Percentiles rank a stretch among this genome's conserved stretches.
These are phyloP conservation scores for Drosophila pachea DNA, from an alignment of 1,140 invertebrate genomes.

Conservation along the genomic window DNA sequence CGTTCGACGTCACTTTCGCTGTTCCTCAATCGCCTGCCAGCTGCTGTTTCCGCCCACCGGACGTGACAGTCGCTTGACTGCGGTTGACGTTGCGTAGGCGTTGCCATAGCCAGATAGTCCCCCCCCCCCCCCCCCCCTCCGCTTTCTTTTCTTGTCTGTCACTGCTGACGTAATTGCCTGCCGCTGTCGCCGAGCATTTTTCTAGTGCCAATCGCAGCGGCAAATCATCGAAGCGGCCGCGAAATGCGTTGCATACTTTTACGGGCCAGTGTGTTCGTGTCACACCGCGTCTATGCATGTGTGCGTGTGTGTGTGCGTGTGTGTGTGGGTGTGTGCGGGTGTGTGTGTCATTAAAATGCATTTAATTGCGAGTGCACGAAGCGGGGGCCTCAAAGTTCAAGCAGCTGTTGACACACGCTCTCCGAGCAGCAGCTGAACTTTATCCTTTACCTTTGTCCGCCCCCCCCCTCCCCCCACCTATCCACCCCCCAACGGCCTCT, in stretches of 20 bases:
- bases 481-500: background rate
- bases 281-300: too few species aligned
- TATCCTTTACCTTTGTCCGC: background rate
- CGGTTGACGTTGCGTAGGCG: conserved; percentile 24
- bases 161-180: conserved; percentile 24
- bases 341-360: conserved; percentile 35
- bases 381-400: background rate
- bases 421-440: conserved; percentile 39
- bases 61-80: conserved; percentile 25
- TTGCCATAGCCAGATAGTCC: background rate
- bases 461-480: background rate
- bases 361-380: conserved; percentile 29
- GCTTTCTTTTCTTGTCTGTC: conserved; percentile 2
- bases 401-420: background rate
- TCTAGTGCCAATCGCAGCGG: conserved; percentile 10
- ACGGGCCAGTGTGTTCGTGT: conserved; percentile 6
- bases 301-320: background rate
- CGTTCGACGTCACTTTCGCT: conserved; percentile 35
- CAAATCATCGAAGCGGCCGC: conserved; percentile 5
- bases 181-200: conserved; percentile 3
- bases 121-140: too few species aligned
- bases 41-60: conserved; percentile 3
- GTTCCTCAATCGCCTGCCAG: conserved; percentile 13
- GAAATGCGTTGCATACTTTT: conserved; percentile 36
- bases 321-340: too few species aligned